Base-by-base conservation (phyloP, 2,113 vertebrate genomes). In the Erythrolamprus reginae region DNA sequence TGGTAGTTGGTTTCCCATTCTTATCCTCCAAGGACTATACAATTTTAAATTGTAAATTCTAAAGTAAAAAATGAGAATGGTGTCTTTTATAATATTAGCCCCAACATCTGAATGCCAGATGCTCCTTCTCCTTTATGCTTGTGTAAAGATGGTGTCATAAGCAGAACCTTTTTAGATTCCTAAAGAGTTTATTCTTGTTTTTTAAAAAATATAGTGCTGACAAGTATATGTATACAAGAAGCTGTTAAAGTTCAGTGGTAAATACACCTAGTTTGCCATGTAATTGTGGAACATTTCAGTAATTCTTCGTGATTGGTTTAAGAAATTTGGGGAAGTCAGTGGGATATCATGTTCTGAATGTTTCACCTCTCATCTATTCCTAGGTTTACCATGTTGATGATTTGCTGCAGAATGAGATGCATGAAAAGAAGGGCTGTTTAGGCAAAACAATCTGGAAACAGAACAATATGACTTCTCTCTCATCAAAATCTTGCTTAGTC, bases 41-140 rank as follows among this genome's bases (percentile, higher is more conserved):
- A 23, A 82, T 77, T 47, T 70, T 93, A 90, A 93, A 84, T 92
- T 83, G 45, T 21, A 50, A 19, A n/a, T 45, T 45, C 10, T 24
- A 45, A 56, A 42, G 65, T 70, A 86, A 90, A 90, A 95, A 15
- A 28, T 91, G 19, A 88, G 55, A 93, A 56, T 0, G 0, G 12
- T 55, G 19, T 51, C 55, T 84, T 17, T 21, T 21, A 26, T 50
- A 88, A 84, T 10, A 13, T 83, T 56, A 45, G 4, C 21, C 33
- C 45, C 48, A 90, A 12, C 61, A 50, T 89, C 55, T 92, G 61
- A 23, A 85, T 86, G 38, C 56, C 87, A 85, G 56, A 24, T 88
- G 17, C 26, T 91, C 82, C 33, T 82, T 53, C 45, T 90, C 38
- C 4, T 58, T 4, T 23, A 70, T 90, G 85, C 3, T 92, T 91